Conservation (phyloP, 2,797 vertebrate species). For the Morus bassanus region DNA sequence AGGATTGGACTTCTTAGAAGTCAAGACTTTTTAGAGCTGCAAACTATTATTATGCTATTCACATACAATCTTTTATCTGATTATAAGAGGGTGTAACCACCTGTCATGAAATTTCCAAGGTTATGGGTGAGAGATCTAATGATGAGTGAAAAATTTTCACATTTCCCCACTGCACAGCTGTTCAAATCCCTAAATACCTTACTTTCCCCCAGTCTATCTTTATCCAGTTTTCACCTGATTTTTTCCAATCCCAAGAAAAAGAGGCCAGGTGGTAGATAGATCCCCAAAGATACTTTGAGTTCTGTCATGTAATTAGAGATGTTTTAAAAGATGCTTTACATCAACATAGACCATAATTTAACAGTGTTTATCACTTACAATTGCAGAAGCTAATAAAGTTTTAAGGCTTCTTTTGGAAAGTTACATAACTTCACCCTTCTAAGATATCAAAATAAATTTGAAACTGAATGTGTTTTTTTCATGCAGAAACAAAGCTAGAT, state of each 20-base stretch:
- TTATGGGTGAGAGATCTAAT: neutral
- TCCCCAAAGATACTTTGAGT: slow-evolving; percentile 1
- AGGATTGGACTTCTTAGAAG: neutral
- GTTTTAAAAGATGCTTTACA: slow-evolving; percentile 41
- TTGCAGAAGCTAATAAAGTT: neutral
- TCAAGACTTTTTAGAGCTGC: neutral
- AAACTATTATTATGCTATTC: neutral
- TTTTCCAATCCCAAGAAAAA: slow-evolving; percentile 33
- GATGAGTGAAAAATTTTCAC: neutral
- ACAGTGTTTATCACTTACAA: neutral
- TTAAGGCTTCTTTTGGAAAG: neutral
- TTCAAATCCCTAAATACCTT: slow-evolving; percentile 35
- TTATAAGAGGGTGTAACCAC: neutral
- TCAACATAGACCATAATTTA: neutral
- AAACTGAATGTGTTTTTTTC: neutral
- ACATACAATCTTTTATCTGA: neutral
- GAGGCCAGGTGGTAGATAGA: slow-evolving; percentile 45
- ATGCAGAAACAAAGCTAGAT: neutral
- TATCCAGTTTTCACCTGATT: slow-evolving; percentile 49
- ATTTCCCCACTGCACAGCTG: slow-evolving; percentile 11
- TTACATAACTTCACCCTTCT: neutral
- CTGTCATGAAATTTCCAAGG: slow-evolving; percentile 22
- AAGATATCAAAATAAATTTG: neutral
- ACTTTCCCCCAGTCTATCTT: neutral
- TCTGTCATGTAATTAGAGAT: slow-evolving; percentile 33